These are phyloP conservation scores for Neria commutata DNA, from an alignment of 2,888 invertebrate genomes.

Conservation along the genomic window DNA sequence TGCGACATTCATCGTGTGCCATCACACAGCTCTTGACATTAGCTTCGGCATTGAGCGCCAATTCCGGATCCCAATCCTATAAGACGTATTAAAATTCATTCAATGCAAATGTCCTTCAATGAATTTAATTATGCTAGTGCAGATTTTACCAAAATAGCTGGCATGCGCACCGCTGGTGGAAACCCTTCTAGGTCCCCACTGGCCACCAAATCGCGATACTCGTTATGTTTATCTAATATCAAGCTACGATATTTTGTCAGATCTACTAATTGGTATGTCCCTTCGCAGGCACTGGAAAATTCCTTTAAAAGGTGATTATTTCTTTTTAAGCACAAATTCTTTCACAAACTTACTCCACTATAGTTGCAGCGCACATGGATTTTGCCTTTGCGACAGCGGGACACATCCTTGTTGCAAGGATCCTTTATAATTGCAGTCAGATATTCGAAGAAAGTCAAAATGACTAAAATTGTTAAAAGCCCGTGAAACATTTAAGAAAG, in stretches of 20 bases:
- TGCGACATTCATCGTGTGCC: slow-evolving; percentile 30
- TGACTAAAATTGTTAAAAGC: no score
- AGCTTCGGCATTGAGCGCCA: slow-evolving; percentile 26
- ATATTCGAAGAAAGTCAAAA: no score
- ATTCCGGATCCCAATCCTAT: slow-evolving; percentile 26
- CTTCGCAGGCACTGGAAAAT: slow-evolving; percentile 25
- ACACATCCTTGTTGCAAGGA: slow-evolving; percentile 29
- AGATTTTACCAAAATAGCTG: slow-evolving; percentile 24
- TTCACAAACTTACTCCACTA: slow-evolving; percentile 22
- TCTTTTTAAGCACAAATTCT: neutral
- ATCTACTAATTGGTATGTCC: slow-evolving; percentile 17
- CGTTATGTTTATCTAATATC: slow-evolving; percentile 30
- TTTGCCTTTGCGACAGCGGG: slow-evolving; percentile 30
- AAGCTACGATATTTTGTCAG: slow-evolving; percentile 11
- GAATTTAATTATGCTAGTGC: neutral
- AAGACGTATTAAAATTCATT: neutral
- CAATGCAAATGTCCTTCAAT: neutral
- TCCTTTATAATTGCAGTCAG: no score
- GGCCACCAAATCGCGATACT: slow-evolving; percentile 28
- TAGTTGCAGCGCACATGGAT: slow-evolving; percentile 31
- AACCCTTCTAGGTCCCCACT: slow-evolving; percentile 25
- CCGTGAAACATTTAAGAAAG: no score
- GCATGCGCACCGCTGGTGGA: slow-evolving; percentile 29
- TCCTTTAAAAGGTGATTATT: slow-evolving; percentile 11
- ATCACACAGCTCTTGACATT: slow-evolving; percentile 29